phyloP scores from a whole-genome alignment of 2,888 invertebrate species.

The Ommatoiulus sabulosus region DNA sequence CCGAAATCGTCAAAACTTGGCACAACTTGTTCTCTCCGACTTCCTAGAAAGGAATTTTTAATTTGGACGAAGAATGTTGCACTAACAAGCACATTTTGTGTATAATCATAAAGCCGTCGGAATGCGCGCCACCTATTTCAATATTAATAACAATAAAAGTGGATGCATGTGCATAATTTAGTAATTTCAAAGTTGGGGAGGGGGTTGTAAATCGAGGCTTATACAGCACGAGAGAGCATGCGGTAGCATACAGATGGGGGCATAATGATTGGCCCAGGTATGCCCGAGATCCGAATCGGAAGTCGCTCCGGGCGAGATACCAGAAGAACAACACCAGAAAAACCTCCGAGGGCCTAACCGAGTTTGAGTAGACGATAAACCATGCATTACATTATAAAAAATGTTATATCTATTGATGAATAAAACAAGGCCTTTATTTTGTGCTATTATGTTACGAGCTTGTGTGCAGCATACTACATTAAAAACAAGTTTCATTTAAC shows the following conservation, averaged over 20 bases:
- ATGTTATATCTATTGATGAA: not conserved
- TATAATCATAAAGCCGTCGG: conserved; percentile 34
- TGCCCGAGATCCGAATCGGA: not conserved
- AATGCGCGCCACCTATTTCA: conserved; percentile 26
- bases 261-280: conserved; percentile 5
- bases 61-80: conserved; percentile 20
- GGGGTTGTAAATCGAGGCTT: not conserved
- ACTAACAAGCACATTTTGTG: conserved; percentile 34
- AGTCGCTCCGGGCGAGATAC: not conserved
- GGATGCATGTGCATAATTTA: conserved; percentile 34
- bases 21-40: conserved; percentile 24
- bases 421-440: not conserved
- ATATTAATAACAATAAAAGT: conserved; percentile 27
- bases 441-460: not conserved
- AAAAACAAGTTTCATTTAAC: conserved; percentile 32
- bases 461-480: too few relatives aligned
- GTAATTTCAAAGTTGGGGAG: not conserved
- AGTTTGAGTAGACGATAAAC: not conserved
- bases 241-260: not conserved
- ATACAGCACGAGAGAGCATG: not conserved
- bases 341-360: too few relatives aligned
- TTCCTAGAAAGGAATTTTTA: conserved; percentile 34
- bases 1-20: conserved; percentile 34
- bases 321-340: not conserved
- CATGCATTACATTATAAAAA: not conserved